Conservation (phyloP, 2,113 vertebrate species). For the Cinclus mexicanus region DNA sequence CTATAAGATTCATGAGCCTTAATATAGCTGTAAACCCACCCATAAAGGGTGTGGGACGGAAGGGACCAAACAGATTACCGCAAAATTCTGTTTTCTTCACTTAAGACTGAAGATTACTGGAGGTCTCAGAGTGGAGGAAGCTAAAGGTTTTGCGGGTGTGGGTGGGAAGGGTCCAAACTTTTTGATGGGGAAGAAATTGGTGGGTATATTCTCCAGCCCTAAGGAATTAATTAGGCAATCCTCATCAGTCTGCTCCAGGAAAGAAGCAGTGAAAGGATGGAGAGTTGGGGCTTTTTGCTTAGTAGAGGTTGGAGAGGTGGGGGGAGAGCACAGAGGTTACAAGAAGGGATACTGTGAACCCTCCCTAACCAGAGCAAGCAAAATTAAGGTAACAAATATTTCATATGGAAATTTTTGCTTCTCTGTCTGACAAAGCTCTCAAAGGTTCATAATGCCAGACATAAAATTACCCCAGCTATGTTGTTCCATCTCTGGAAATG, state of each 20-base stretch:
- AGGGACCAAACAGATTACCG: not conserved
- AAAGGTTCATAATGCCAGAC: not conserved
- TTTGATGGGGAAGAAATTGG: not conserved
- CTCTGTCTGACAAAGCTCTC: not conserved
- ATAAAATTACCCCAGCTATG: not conserved
- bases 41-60: not conserved
- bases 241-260: not conserved
- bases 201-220: not conserved
- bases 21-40: not conserved
- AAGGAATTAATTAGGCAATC: not conserved
- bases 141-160: not conserved
- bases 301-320: not conserved
- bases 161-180: not conserved
- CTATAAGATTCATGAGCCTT: not conserved
- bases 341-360: not conserved
- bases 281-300: not conserved
- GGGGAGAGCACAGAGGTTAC: not conserved
- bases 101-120: not conserved
- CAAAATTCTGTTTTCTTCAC: not conserved
- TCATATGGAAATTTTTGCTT: not conserved
- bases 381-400: not conserved
- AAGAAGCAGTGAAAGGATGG: not conserved
- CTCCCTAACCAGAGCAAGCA: not conserved
- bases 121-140: not conserved
- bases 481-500: not conserved